Base-by-base conservation (phyloP, 2,888 invertebrate species). In the Carabus problematicus region DNA sequence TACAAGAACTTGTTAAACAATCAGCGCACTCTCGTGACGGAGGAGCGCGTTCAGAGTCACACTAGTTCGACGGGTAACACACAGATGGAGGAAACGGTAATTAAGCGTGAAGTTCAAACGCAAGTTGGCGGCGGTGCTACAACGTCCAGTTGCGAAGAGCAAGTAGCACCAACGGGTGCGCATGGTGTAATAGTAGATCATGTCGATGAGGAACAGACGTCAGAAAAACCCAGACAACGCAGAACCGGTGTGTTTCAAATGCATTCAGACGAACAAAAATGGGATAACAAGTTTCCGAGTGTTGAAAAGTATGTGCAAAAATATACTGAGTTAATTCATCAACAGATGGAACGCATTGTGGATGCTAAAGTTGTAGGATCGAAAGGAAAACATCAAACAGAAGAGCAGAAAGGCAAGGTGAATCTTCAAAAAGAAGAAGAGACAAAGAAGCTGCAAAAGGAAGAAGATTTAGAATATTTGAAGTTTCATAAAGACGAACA, bases 241-340 rank as follows among this genome's bases (percentile, higher is more conserved):
- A 77, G 78, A 49, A 79, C 77, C 61, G 81, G 80, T 67, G 80
- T 81, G 14, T 79, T 76, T 72, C 75, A 78, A 72, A 72, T 78
- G 70, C 62, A 69, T 19, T 40, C 18, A 12, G 42, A 66, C 6
- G 40, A 14, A 11, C n/a, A 43, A 2, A 39, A 55, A 61, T 16
- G 16, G 14, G 19, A 56, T 16, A 8, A 47, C 29, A 62, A 61
- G 19, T 72, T 72, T 52, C 72, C 72, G 8, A 64, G 68, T 54
- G 72, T 72, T 54, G 64, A 69, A 19, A 64, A 67, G 42, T 70
- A 69, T 49, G 62, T 72, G 8, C 40, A 16, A 43, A 66, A 70
- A 18, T 72, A 70, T 61, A 70, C 70, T 9, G 59, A 62, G 14
- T 60, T 72, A 55, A 72, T 72, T 19, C 68, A 70, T 40, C 64